Percentiles rank a stretch among this genome's conserved stretches.
These are phyloP conservation scores for Drosophila serrata DNA, from an alignment of 1,140 invertebrate species.

Conservation along the genomic window DNA sequence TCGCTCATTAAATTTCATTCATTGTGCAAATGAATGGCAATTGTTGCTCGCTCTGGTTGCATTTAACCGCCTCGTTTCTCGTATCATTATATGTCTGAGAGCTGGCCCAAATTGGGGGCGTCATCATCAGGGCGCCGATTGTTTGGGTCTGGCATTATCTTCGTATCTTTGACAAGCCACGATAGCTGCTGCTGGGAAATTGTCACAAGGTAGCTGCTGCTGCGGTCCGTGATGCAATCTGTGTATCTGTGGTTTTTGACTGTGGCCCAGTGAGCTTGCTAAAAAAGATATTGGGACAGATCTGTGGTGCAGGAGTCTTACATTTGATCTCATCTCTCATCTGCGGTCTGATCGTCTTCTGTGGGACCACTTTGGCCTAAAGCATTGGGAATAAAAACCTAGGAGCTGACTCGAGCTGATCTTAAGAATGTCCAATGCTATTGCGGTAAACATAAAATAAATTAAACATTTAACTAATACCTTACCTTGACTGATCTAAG, in stretches of 20 bases:
- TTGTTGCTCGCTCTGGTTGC: conserved; percentile 48
- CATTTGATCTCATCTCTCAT: neutral
- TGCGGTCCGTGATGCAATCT: conserved; percentile 42
- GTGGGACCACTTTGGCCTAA: neutral
- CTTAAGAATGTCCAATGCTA: neutral
- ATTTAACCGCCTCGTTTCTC: conserved; percentile 58
- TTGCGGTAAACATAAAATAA: neutral
- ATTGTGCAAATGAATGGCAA: conserved; percentile 75
- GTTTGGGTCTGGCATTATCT: conserved; percentile 16
- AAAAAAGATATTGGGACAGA: conserved; percentile 24
- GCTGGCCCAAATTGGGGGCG: conserved; percentile 42
- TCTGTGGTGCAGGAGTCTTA: neutral
- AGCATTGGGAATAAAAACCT: neutral
- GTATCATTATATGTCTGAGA: conserved; percentile 34
- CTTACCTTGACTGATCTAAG: conserved; percentile 7
- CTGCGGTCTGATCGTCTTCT: conserved; percentile 5
- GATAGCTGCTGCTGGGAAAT: conserved; percentile 28
- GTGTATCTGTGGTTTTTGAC: conserved; percentile 30
- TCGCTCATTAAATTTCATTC: conserved; percentile 67
- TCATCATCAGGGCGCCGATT: conserved; percentile 33
- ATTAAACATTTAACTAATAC: conserved; percentile 5
- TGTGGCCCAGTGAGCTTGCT: conserved; percentile 43
- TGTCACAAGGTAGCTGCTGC: conserved; percentile 38
- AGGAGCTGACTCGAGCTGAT: too few species aligned
- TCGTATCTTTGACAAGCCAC: conserved; percentile 19